Evolutionary conservation across 2,888 invertebrate species (phyloP).

Genomic region (Apantesis nais): DNA sequence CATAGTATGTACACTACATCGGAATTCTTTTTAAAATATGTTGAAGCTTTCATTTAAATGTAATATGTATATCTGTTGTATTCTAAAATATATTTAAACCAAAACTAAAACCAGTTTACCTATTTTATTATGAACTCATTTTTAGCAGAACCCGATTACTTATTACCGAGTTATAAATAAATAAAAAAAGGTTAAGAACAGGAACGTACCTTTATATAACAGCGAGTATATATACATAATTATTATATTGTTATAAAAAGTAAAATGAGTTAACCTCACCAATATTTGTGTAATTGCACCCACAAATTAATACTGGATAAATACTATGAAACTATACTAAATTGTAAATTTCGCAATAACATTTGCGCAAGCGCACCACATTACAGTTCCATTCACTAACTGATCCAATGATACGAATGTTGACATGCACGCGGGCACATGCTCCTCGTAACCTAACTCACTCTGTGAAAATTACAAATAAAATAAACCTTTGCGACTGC

Average conservation of each 20-base stretch:
- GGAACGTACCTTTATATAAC: neutral
- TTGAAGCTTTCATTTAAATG: neutral
- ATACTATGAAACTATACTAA: conserved; percentile 13
- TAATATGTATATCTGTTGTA: neutral
- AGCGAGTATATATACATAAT: neutral
- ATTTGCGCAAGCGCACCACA: conserved; percentile 20
- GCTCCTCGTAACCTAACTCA: conserved; percentile 26
- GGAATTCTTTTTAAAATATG: neutral
- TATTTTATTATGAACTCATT: neutral
- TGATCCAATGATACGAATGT: conserved; percentile 22
- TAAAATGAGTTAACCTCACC: neutral
- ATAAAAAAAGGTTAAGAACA: neutral
- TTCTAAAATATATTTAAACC: neutral
- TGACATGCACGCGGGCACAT: conserved; percentile 23
- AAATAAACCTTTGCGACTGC: conserved; percentile 20
- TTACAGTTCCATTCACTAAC: conserved; percentile 30
- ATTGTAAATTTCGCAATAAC: conserved; percentile 17
- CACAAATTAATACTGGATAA: conserved; percentile 17
- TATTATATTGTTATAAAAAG: neutral
- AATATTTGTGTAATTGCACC: neutral
- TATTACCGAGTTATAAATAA: neutral
- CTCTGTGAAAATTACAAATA: conserved; percentile 19
- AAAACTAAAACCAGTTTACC: neutral
- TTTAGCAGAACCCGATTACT: neutral
- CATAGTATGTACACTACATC: neutral